Conservation (phyloP, 2,888 invertebrate genomes). For the Leptinotarsa juncta region DNA sequence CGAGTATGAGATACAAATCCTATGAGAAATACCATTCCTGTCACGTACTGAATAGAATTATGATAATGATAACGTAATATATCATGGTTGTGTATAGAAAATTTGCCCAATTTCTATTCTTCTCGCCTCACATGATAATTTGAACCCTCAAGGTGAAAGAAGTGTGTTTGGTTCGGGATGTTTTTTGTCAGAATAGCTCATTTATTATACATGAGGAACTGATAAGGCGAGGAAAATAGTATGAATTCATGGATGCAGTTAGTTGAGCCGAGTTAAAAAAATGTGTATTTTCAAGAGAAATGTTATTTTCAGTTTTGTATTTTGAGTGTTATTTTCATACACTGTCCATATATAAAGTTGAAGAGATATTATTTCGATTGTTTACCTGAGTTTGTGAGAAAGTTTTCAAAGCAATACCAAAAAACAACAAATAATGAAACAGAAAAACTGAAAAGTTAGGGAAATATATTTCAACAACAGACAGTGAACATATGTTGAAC, state of each 20-base stretch:
- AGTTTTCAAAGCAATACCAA: too few species aligned
- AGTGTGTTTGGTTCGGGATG: background rate
- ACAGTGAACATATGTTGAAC: too few species aligned
- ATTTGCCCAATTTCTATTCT: background rate
- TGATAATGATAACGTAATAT: conserved; percentile 7
- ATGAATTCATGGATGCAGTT: background rate
- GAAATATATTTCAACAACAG: too few species aligned
- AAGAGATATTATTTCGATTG: too few species aligned
- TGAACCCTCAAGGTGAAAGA: background rate
- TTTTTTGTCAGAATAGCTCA: conserved; percentile 7
- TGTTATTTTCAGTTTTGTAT: too few species aligned
- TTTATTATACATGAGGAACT: conserved; percentile 14
- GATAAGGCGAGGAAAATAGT: background rate
- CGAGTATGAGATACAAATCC: too few species aligned
- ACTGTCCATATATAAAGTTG: too few species aligned
- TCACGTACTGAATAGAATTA: conserved; percentile 4
- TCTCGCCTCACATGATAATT: conserved; percentile 15
- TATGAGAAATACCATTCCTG: background rate
- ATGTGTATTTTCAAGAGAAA: background rate
- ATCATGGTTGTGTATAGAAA: background rate
- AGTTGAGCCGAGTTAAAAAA: background rate
- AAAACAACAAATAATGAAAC: too few species aligned
- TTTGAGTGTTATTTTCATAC: background rate
- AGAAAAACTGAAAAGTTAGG: too few species aligned
- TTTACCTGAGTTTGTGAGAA: too few species aligned